Percentiles rank a stretch among this genome's conserved stretches.
phyloP scores from a whole-genome alignment of 2,888 invertebrate species.

The Harmothoe impar region DNA sequence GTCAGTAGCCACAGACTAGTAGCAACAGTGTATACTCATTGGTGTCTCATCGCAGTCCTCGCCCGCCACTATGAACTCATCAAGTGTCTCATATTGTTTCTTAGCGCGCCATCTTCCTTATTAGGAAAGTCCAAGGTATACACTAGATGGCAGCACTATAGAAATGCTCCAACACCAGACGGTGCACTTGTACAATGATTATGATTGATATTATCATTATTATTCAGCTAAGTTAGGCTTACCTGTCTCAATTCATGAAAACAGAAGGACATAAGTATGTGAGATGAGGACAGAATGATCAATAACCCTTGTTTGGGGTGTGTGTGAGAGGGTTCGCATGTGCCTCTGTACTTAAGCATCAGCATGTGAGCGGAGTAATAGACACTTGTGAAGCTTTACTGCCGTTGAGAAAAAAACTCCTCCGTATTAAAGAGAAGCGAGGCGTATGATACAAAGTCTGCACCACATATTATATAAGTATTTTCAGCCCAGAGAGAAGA shows the following conservation, averaged over 20 bases:
- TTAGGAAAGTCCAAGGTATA: conserved; percentile 1
- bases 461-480: not conserved
- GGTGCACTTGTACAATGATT: conserved; percentile 8
- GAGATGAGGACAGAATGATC: not conserved
- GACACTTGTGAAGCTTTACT: not conserved
- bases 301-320: not conserved
- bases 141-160: conserved; percentile 35
- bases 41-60: not conserved
- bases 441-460: not conserved
- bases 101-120: conserved; percentile 8
- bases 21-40: conserved; percentile 23
- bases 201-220: conserved; percentile 19
- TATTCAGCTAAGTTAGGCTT: conserved; percentile 11
- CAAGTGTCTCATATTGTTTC: conserved; percentile 15
- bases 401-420: not conserved
- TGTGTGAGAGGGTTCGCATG: conserved; percentile 3
- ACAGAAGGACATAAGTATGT: not conserved
- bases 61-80: conserved; percentile 16
- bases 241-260: conserved; percentile 12
- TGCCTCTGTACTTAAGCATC: not conserved
- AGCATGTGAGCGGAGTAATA: not conserved
- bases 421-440: not conserved
- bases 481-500: not conserved
- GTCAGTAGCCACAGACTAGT: conserved; percentile 4
- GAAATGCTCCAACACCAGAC: conserved; percentile 28